Conservation (phyloP, 2,797 vertebrate species). For the Spatula clypeata region DNA sequence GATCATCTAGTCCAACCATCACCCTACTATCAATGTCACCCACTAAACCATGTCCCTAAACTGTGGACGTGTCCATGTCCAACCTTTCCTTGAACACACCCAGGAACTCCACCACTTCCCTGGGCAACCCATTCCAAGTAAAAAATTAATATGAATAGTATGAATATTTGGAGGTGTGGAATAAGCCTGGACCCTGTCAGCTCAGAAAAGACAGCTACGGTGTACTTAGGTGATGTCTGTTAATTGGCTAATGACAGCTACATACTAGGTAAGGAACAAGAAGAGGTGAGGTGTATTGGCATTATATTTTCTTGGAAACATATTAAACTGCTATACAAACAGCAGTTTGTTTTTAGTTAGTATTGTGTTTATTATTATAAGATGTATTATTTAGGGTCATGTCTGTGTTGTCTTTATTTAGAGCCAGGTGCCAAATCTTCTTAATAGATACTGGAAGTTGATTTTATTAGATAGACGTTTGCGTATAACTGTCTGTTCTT, state of each 20-base stretch:
- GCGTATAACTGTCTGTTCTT: background rate
- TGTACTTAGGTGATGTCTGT: background rate
- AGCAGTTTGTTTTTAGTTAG: background rate
- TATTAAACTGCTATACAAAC: background rate
- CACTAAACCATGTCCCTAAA: no score
- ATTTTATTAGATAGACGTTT: background rate
- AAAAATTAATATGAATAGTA: background rate
- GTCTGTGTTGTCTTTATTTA: background rate
- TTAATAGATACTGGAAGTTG: background rate
- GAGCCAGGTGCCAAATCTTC: background rate
- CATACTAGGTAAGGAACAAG: background rate
- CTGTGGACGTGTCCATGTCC: no score
- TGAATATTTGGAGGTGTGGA: background rate
- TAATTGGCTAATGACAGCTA: background rate
- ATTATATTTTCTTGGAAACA: background rate
- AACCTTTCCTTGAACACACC: no score
- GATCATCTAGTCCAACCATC: no score
- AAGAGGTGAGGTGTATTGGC: background rate
- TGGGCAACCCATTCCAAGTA: background rate
- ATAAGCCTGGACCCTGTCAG: background rate
- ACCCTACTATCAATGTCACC: no score
- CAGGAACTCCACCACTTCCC: no score
- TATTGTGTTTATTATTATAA: background rate
- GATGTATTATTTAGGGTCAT: background rate
- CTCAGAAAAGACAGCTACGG: background rate